These are phyloP conservation scores for Xiphorhynchus elegans DNA, from an alignment of 2,113 vertebrate species.

Conservation along the genomic window DNA sequence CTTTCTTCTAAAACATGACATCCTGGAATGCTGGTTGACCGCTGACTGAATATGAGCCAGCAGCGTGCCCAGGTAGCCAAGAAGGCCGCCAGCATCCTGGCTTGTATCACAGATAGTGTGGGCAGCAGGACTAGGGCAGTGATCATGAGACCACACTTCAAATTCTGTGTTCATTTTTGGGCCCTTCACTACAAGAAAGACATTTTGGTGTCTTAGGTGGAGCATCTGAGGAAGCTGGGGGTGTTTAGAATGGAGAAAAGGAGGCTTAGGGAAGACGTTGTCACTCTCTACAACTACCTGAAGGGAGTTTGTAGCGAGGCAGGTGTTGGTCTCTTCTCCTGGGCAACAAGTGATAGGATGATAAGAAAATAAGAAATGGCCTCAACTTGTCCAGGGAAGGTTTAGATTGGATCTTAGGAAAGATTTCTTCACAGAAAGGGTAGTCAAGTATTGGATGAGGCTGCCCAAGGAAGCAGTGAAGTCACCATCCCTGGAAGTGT, in stretches of 20 bases:
- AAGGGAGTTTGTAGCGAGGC: neutral
- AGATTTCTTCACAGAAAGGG: neutral
- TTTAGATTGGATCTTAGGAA: neutral
- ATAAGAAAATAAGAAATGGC: neutral
- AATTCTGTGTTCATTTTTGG: neutral
- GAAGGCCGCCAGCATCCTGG: neutral
- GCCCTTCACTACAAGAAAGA: neutral
- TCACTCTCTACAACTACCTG: neutral
- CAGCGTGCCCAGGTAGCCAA: neutral
- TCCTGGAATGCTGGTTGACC: fast-evolving
- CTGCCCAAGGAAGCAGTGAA: neutral
- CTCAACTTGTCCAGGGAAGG: neutral
- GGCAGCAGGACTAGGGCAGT: neutral
- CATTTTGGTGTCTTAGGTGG: neutral
- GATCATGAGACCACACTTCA: too few species aligned
- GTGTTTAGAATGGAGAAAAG: neutral
- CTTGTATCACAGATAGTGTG: neutral
- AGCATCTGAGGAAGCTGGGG: neutral
- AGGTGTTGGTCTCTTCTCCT: fast-evolving
- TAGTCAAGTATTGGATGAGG: neutral
- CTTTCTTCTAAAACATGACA: neutral
- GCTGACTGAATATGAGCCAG: neutral
- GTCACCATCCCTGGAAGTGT: too few species aligned
- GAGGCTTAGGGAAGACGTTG: neutral
- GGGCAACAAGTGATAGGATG: neutral